Conservation (phyloP, 2,113 vertebrate species). For the Cinclus mexicanus region DNA sequence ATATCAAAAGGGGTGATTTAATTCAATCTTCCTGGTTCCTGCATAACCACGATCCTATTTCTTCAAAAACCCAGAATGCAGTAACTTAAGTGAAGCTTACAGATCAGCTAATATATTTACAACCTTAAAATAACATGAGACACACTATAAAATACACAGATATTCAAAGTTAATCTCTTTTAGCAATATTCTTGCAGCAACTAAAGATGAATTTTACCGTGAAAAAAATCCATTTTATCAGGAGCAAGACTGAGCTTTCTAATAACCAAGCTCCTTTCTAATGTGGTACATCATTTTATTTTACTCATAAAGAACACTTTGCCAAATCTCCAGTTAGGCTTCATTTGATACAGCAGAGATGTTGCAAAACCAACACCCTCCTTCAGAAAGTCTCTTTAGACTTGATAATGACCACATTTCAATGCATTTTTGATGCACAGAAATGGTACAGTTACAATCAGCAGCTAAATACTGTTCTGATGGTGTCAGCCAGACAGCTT, state of each 20-base stretch:
- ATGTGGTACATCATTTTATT: conserved; percentile 26
- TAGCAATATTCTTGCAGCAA: conserved; percentile 41
- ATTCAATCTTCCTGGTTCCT: conserved; percentile 36
- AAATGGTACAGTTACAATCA: neutral
- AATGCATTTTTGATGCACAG: neutral
- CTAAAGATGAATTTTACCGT: conserved; percentile 40
- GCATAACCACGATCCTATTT: conserved; percentile 26
- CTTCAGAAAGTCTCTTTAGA: neutral
- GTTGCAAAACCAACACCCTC: conserved; percentile 15
- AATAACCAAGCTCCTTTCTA: conserved; percentile 45
- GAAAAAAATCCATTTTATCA: conserved; percentile 63
- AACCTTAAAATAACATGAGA: conserved; percentile 40
- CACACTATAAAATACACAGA: conserved; percentile 20
- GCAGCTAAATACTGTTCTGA: conserved; percentile 7
- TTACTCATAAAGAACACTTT: conserved; percentile 9
- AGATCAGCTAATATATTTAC: conserved; percentile 53
- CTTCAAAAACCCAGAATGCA: conserved; percentile 17
- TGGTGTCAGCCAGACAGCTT: conserved; percentile 6
- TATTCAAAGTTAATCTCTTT: conserved; percentile 57
- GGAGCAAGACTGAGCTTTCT: conserved; percentile 52
- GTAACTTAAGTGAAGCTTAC: conserved; percentile 37
- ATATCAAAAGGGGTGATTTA: conserved; percentile 31
- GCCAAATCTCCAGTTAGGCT: conserved; percentile 41
- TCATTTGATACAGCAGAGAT: conserved; percentile 25
- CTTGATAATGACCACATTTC: conserved; percentile 4